These are phyloP conservation scores for Callithrix jacchus DNA, from an alignment of 2,113 vertebrate species.

Conservation along the genomic window DNA sequence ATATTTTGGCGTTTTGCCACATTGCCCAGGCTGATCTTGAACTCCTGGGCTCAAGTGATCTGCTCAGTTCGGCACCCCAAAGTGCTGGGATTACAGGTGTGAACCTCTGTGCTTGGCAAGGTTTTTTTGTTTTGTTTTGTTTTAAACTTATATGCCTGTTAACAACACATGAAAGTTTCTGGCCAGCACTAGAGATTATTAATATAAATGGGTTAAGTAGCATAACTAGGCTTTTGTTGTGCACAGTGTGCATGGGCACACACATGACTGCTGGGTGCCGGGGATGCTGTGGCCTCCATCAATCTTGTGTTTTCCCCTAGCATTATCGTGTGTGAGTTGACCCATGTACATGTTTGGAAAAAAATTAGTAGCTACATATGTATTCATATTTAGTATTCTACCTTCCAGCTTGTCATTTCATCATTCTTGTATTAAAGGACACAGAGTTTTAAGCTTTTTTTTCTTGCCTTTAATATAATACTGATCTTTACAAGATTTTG, in stretches of 20 bases:
- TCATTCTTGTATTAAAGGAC: neutral
- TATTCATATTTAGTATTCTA: neutral
- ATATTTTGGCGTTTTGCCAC: too few species aligned
- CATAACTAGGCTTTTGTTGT: too few species aligned
- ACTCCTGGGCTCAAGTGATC: too few species aligned
- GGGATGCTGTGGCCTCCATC: fast-evolving
- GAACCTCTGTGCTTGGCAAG: too few species aligned
- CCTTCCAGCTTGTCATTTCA: neutral
- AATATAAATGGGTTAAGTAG: neutral
- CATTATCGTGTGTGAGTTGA: too few species aligned
- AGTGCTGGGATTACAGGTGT: too few species aligned
- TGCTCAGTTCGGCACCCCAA: too few species aligned
- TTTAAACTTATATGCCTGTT: neutral
- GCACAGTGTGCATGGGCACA: fast-evolving
- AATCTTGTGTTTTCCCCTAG: neutral
- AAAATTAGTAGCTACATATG: fast-evolving
- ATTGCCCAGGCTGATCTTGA: too few species aligned
- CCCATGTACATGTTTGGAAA: neutral
- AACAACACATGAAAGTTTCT: neutral
- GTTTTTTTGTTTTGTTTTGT: too few species aligned
- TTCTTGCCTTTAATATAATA: neutral
- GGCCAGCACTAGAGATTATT: neutral
- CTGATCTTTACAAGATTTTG: neutral
- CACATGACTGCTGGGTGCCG: fast-evolving
- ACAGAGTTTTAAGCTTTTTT: neutral